Percentiles rank a stretch among this genome's conserved stretches.
phyloP scores from a whole-genome alignment of 2,888 invertebrate species.

The Eupithecia centaureata region DNA sequence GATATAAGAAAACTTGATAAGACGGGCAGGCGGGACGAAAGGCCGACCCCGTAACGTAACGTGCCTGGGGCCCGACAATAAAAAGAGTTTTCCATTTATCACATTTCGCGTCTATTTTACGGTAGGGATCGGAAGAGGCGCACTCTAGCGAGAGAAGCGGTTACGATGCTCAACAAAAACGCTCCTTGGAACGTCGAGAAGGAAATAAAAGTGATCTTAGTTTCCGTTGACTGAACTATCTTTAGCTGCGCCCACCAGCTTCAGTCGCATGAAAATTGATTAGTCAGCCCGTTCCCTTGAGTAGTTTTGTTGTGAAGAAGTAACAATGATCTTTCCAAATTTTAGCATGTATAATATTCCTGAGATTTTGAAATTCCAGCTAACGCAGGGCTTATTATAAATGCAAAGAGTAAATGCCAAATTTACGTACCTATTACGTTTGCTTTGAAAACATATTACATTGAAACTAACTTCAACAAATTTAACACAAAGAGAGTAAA shows the following conservation, averaged over 20 bases:
- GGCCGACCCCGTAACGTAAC: conserved; percentile 75
- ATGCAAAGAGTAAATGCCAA: background rate
- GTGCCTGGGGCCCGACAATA: conserved; percentile 75
- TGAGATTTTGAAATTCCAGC: too few species aligned
- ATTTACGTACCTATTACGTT: background rate
- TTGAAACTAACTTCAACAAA: background rate
- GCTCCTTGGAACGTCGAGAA: conserved; percentile 72
- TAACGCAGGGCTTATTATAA: background rate
- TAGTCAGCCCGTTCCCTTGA: too few species aligned
- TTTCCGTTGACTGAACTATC: conserved; percentile 74
- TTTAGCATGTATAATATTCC: too few species aligned
- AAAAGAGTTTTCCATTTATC: conserved; percentile 83
- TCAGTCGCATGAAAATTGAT: too few species aligned
- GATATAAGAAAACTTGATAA: conserved; percentile 80
- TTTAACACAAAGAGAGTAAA: conserved; percentile 31
- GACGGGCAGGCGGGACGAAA: conserved; percentile 67
- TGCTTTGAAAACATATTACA: background rate
- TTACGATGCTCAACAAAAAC: conserved; percentile 71
- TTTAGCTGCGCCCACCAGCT: too few species aligned
- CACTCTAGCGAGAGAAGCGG: conserved; percentile 68
- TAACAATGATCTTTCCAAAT: too few species aligned
- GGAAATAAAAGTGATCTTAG: conserved; percentile 79
- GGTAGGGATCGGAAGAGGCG: conserved; percentile 75
- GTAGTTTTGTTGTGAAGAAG: too few species aligned
- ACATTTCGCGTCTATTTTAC: conserved; percentile 84